A percentile compares a stretch with the other conserved stretches of the same genome.
Evolutionary conservation across 2,888 invertebrate genomes (phyloP).

Genomic region (Microchrysa polita): DNA sequence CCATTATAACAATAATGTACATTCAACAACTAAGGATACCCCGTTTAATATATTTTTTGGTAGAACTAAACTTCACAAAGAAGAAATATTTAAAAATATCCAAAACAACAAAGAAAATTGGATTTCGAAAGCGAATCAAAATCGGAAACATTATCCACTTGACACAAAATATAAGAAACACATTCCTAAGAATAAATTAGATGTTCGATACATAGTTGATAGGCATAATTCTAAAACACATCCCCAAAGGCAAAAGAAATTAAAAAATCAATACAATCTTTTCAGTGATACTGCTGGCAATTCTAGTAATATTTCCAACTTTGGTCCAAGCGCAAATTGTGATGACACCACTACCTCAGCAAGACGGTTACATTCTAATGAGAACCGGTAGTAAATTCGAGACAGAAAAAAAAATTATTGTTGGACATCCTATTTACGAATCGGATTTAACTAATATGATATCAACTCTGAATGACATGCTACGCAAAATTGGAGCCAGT

Average conservation of each 20-base stretch:
- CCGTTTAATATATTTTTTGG: not conserved
- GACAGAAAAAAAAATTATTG: slow-evolving; percentile 1
- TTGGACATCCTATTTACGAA: slow-evolving; percentile 11
- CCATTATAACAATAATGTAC: slow-evolving; percentile 1
- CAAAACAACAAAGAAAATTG: slow-evolving; percentile 16
- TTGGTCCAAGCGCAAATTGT: slow-evolving; percentile 2
- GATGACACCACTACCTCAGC: too few species aligned
- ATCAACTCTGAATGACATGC: too few species aligned
- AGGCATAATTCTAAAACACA: not conserved
- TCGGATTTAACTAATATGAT: too few species aligned
- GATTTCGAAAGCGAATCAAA: not conserved
- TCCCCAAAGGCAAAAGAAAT: too few species aligned
- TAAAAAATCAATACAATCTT: slow-evolving; percentile 1
- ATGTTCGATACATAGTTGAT: slow-evolving; percentile 4
- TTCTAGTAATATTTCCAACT: not conserved
- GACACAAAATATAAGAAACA: not conserved
- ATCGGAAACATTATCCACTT: slow-evolving; percentile 5
- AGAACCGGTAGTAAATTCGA: slow-evolving; percentile 1
- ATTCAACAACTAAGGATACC: not conserved
- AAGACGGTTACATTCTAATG: too few species aligned
- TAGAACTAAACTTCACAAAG: not conserved
- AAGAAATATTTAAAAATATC: slow-evolving; percentile 11
- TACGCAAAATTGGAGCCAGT: slow-evolving; percentile 1
- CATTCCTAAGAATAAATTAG: slow-evolving; percentile 18
- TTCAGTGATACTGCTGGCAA: not conserved